Evolutionary conservation across 2,113 vertebrate genomes (phyloP).

Genomic region (Excalfactoria chinensis): DNA sequence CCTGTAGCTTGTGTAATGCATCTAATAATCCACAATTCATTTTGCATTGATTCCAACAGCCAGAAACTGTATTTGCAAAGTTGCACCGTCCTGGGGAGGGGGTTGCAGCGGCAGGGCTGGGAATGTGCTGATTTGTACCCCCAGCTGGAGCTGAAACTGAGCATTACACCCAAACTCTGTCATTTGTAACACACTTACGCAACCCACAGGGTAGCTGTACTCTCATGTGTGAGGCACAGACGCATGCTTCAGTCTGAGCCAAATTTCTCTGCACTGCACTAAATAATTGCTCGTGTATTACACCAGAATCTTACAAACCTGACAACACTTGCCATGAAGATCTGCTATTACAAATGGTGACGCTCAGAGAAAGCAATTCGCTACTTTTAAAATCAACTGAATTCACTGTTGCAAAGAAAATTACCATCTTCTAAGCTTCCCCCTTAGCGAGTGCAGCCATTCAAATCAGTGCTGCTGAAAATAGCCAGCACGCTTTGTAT

Average conservation of each 20-base stretch:
- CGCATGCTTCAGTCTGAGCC: not conserved
- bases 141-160: not conserved
- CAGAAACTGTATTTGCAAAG: not conserved
- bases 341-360: not conserved
- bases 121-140: not conserved
- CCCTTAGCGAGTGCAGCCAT: not conserved
- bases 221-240: not conserved
- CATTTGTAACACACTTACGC: not conserved
- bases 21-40: not conserved
- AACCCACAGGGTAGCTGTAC: not conserved
- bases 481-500: not conserved
- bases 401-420: not conserved
- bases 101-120: not conserved
- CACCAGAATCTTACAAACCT: not conserved
- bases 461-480: not conserved
- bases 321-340: not conserved
- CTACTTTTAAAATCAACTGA: not conserved
- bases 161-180: not conserved
- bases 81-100: not conserved
- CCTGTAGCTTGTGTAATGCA: not conserved
- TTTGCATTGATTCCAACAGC: not conserved
- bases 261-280: not conserved
- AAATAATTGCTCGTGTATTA: not conserved
- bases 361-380: not conserved
- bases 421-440: not conserved